phyloP scores from a whole-genome alignment of 2,797 vertebrate genomes.

The Antrozous pallidus region DNA sequence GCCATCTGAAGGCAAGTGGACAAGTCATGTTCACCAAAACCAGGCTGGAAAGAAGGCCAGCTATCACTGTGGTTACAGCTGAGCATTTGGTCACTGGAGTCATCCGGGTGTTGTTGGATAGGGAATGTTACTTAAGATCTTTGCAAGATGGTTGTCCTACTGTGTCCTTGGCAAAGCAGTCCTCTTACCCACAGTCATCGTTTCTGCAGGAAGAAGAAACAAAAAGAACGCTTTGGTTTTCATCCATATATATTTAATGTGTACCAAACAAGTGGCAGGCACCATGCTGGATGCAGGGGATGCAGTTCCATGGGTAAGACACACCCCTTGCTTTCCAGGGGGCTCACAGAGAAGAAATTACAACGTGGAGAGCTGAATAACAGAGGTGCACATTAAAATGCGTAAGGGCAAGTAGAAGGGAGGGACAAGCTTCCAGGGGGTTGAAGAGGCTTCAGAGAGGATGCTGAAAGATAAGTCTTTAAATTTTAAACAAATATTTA shows the following conservation, averaged over 20 bases:
- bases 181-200: conserved; percentile 63
- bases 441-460: background rate
- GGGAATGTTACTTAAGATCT: conserved; percentile 69
- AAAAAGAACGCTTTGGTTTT: conserved; percentile 49
- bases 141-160: conserved; percentile 48
- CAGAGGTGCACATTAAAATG: background rate
- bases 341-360: background rate
- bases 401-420: background rate
- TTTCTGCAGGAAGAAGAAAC: conserved; percentile 70
- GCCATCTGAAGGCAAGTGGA: background rate
- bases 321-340: background rate
- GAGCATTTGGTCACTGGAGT: conserved; percentile 63
- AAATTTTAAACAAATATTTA: background rate
- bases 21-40: conserved; percentile 43
- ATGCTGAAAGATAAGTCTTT: background rate
- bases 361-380: background rate
- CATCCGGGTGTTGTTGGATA: conserved; percentile 44
- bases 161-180: conserved; percentile 48
- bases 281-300: background rate
- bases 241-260: background rate
- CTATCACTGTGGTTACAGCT: conserved; percentile 70
- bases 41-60: conserved; percentile 61
- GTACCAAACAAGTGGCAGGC: background rate
- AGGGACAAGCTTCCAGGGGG: background rate
- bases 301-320: background rate